A percentile compares a stretch with the other conserved stretches of the same genome.
phyloP scores from a whole-genome alignment of 1,140 invertebrate genomes.

The Bombyx mandarina region DNA sequence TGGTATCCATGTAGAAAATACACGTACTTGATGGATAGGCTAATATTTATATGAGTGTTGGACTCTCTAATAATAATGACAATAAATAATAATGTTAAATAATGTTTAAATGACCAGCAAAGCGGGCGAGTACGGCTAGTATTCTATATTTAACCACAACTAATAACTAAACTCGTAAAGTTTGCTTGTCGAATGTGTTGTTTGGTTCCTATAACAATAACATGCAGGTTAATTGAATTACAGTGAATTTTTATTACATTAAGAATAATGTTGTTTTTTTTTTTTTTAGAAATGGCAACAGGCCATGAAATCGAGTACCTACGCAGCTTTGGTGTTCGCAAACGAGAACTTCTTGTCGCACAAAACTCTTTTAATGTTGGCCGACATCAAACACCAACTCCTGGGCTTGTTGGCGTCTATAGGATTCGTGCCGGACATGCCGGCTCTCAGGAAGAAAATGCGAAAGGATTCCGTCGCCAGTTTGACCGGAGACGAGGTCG shows the following conservation, averaged over 20 bases:
- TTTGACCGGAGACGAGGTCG: slow-evolving; percentile 78
- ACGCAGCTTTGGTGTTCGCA: slow-evolving; percentile 78
- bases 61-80: too few relatives aligned
- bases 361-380: slow-evolving; percentile 80
- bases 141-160: too few relatives aligned
- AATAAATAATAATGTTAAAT: too few relatives aligned
- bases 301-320: slow-evolving; percentile 70
- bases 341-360: slow-evolving; percentile 83
- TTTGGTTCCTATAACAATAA: too few relatives aligned
- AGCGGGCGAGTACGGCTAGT: too few relatives aligned
- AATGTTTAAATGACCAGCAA: too few relatives aligned
- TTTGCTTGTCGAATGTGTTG: too few relatives aligned
- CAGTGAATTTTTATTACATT: background rate
- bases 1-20: too few relatives aligned
- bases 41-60: too few relatives aligned
- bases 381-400: slow-evolving; percentile 87
- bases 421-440: slow-evolving; percentile 79
- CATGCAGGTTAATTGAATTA: too few relatives aligned
- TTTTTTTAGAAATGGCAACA: slow-evolving; percentile 80
- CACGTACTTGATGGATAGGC: too few relatives aligned
- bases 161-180: too few relatives aligned
- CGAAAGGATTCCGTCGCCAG: slow-evolving; percentile 78
- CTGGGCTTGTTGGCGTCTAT: slow-evolving; percentile 86
- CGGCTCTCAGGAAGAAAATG: slow-evolving; percentile 62
- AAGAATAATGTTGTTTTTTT: slow-evolving; percentile 3